Conservation (phyloP, 2,113 vertebrate genomes). For the Ibidorhyncha struthersii region DNA sequence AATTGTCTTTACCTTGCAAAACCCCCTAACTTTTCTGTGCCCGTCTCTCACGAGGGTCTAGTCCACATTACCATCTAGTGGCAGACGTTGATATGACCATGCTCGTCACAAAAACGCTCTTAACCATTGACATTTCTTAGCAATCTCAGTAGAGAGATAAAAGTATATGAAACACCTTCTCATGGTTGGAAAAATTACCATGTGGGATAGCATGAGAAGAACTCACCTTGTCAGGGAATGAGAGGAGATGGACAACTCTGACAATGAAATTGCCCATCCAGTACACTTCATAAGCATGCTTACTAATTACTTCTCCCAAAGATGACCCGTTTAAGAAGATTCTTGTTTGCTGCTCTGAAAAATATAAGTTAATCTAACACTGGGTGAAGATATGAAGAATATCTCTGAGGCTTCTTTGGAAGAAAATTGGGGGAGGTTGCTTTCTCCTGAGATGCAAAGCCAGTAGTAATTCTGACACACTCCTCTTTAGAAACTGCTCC, state of each 20-base stretch:
- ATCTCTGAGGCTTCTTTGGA: not conserved
- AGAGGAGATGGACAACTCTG: not conserved
- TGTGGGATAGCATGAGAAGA: not conserved
- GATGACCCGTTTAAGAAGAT: not conserved
- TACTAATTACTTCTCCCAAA: not conserved
- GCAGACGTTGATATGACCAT: not conserved
- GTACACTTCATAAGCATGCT: not conserved
- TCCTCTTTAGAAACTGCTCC: not conserved
- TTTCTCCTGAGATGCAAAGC: not conserved
- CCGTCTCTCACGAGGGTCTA: not conserved
- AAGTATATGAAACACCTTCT: not conserved
- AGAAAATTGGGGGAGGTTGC: not conserved
- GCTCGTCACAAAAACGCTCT: not conserved
- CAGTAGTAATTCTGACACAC: not conserved
- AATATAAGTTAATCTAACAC: not conserved
- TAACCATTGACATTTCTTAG: not conserved
- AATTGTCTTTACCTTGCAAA: not conserved
- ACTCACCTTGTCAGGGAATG: not conserved
- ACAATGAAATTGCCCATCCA: not conserved
- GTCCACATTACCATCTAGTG: conserved; percentile 61
- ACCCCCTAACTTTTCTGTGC: fast-evolving
- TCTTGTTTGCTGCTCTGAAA: not conserved
- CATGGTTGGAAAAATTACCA: not conserved
- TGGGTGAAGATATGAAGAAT: not conserved
- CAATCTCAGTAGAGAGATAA: not conserved